Conservation (phyloP, 2,888 invertebrate species). For the Sturmia bella region DNA sequence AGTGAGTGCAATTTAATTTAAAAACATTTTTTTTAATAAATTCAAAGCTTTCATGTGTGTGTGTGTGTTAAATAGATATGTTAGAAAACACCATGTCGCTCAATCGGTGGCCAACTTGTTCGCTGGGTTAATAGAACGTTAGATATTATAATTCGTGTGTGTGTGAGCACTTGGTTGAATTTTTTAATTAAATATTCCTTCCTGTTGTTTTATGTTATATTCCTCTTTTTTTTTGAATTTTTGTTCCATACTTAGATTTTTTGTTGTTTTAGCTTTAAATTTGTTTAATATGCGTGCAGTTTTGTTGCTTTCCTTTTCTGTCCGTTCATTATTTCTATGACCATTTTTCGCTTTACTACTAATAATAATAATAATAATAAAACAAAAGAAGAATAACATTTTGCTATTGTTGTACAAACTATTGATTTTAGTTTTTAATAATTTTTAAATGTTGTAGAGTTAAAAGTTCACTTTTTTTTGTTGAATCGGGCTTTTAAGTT, state of each 20-base stretch:
- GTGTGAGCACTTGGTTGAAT: constrained; percentile 76
- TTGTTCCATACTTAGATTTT: constrained; percentile 28
- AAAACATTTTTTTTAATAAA: too few relatives aligned
- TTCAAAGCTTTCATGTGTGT: too few relatives aligned
- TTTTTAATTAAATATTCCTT: constrained; percentile 81
- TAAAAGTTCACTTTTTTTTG: neutral
- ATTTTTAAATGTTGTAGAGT: constrained; percentile 14
- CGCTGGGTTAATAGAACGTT: constrained; percentile 7
- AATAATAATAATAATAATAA: too few relatives aligned
- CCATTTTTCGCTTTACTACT: constrained; percentile 14
- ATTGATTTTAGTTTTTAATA: neutral
- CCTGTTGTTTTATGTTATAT: constrained; percentile 78
- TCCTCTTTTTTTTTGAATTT: constrained; percentile 53
- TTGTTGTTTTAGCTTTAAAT: constrained; percentile 60
- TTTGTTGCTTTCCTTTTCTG: constrained; percentile 32
- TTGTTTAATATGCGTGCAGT: constrained; percentile 54
- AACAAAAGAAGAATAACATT: neutral
- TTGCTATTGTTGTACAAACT: constrained; percentile 9
- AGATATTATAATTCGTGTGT: constrained; percentile 44
- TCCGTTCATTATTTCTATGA: constrained; percentile 39
- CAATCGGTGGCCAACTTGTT: neutral
- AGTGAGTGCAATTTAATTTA: too few relatives aligned
- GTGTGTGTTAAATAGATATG: too few relatives aligned
- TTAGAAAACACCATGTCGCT: too few relatives aligned
- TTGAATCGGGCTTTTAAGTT: neutral